Evolutionary conservation across 1,140 invertebrate species (phyloP).

Genomic region (Episyrphus balteatus): DNA sequence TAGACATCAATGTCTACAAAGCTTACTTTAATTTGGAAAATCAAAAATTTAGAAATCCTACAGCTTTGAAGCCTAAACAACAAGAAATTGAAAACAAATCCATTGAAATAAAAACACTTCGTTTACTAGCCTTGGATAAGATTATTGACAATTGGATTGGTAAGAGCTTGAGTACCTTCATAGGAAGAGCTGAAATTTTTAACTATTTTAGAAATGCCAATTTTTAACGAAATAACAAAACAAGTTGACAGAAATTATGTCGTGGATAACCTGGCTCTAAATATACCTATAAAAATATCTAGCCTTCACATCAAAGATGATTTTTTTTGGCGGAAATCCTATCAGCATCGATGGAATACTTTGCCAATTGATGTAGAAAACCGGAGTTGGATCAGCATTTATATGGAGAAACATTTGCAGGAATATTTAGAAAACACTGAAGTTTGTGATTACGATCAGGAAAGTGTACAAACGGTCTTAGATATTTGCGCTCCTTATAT

Average conservation of each 20-base stretch:
- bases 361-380: slow-evolving; percentile 3
- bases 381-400: slow-evolving; percentile 36
- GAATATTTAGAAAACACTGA: slow-evolving; percentile 37
- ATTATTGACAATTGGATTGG: slow-evolving; percentile 36
- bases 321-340: slow-evolving; percentile 36
- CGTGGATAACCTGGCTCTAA: slow-evolving; percentile 33
- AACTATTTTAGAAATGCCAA: slow-evolving; percentile 24
- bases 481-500: slow-evolving; percentile 33
- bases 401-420: slow-evolving; percentile 38
- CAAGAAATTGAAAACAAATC: too few relatives aligned
- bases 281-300: slow-evolving; percentile 33
- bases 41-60: too few relatives aligned
- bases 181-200: slow-evolving; percentile 3
- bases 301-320: slow-evolving; percentile 34
- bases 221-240: slow-evolving; percentile 24
- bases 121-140: slow-evolving; percentile 34
- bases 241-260: slow-evolving; percentile 36
- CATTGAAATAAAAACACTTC: slow-evolving; percentile 27
- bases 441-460: slow-evolving; percentile 35
- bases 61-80: too few relatives aligned
- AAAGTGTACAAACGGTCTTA: slow-evolving; percentile 26
- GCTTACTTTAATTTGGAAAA: too few relatives aligned
- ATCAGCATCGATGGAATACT: slow-evolving; percentile 29
- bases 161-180: slow-evolving; percentile 11
- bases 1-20: too few relatives aligned